Conservation (phyloP, 2,888 invertebrate genomes). For the Monopis laevigella region DNA sequence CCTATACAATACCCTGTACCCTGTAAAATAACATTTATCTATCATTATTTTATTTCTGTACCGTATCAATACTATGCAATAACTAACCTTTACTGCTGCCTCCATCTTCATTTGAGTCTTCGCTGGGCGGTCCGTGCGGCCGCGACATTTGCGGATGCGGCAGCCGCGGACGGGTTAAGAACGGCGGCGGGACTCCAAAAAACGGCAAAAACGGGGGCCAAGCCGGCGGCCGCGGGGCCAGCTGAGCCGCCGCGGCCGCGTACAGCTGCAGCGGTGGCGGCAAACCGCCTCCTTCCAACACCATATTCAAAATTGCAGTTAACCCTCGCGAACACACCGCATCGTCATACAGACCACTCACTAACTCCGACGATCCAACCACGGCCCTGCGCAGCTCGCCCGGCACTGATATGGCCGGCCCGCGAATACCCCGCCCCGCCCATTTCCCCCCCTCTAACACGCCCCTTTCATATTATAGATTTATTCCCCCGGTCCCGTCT, state of each 20-base stretch:
- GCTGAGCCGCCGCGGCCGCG: conserved; percentile 74
- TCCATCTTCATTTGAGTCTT: conserved; percentile 64
- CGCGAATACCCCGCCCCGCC: conserved; percentile 38
- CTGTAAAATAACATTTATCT: too few relatives aligned
- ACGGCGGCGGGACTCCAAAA: conserved; percentile 68
- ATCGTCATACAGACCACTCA: neutral
- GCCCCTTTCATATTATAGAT: conserved; percentile 67
- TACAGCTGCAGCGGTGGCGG: conserved; percentile 77
- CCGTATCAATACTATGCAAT: too few relatives aligned
- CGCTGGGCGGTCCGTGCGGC: conserved; percentile 61
- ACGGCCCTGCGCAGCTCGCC: conserved; percentile 24
- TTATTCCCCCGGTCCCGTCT: conserved; percentile 55
- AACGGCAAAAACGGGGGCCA: conserved; percentile 72
- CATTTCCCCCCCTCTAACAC: conserved; percentile 47
- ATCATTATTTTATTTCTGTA: too few relatives aligned
- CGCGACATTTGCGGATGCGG: conserved; percentile 47
- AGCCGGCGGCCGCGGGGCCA: conserved; percentile 59
- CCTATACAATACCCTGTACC: too few relatives aligned
- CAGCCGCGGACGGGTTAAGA: conserved; percentile 54
- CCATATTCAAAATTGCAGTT: conserved; percentile 43
- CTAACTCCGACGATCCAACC: neutral
- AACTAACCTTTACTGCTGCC: conserved; percentile 56
- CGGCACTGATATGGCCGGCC: conserved; percentile 58
- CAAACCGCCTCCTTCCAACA: conserved; percentile 71
- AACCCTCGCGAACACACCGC: neutral